Conservation (phyloP, 2,113 vertebrate genomes). For the Alexandromys fortis region DNA sequence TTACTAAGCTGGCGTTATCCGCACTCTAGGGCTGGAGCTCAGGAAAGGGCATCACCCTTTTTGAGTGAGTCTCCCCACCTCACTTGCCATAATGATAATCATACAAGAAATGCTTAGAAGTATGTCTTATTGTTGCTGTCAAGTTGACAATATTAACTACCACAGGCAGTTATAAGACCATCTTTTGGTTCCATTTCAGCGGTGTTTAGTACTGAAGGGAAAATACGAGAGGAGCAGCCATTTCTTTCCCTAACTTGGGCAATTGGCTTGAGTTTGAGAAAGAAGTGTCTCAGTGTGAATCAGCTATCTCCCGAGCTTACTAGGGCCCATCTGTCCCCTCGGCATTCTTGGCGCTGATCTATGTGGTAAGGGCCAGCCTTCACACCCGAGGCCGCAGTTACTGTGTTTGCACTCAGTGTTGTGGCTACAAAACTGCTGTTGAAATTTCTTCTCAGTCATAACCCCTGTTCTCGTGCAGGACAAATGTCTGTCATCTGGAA, state of each 20-base stretch:
- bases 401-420: not conserved
- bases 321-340: not conserved
- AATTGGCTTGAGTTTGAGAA: not conserved
- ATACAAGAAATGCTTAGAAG: too few species aligned
- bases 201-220: not conserved
- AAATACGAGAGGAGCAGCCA: not conserved
- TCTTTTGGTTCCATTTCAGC: not conserved
- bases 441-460: not conserved
- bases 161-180: too few species aligned
- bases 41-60: not conserved
- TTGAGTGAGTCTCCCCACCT: not conserved
- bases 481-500: constrained; percentile 14
- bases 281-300: not conserved
- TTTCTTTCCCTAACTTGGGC: not conserved
- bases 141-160: not conserved
- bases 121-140: not conserved
- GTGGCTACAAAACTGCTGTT: not conserved
- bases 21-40: not conserved
- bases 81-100: not conserved
- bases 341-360: not conserved
- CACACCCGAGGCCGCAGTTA: not conserved
- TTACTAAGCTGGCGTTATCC: not conserved
- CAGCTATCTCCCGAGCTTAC: not conserved
- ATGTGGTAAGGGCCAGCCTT: not conserved
- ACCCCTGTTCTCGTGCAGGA: not conserved